Evolutionary conservation across 2,797 vertebrate species (phyloP).

Genomic region (Taeniopygia guttata): DNA sequence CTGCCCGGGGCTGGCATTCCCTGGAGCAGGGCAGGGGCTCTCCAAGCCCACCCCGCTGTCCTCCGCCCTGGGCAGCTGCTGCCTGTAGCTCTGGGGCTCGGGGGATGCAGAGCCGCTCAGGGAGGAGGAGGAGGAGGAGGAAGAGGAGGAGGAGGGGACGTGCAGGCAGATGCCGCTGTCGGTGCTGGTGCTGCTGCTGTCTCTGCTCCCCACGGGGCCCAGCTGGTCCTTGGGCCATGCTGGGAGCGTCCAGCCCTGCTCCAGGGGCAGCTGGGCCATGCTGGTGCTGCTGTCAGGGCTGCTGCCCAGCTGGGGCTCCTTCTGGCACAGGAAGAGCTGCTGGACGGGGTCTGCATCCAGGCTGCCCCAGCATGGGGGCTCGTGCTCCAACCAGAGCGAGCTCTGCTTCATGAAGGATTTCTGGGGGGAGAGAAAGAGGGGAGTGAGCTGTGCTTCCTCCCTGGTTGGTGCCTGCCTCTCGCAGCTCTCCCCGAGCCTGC

Average conservation of each 20-base stretch:
- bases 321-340: constrained; percentile 53
- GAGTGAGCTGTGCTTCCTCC: neutral
- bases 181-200: constrained; percentile 22
- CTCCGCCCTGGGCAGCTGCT: neutral
- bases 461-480: neutral
- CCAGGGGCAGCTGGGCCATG: neutral
- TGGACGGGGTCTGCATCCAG: neutral
- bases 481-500: neutral
- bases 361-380: neutral
- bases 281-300: neutral
- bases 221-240: neutral
- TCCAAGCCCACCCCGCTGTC: constrained; percentile 55
- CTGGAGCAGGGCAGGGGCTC: neutral
- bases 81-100: neutral
- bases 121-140: neutral
- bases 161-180: constrained; percentile 74
- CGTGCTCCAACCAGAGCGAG: neutral
- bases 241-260: neutral
- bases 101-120: neutral
- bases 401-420: constrained; percentile 64
- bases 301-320: neutral
- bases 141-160: neutral
- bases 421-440: constrained; percentile 25
- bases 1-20: neutral
- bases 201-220: neutral